Base-by-base conservation (phyloP, 2,888 invertebrate species). In the Campaea margaritaria region DNA sequence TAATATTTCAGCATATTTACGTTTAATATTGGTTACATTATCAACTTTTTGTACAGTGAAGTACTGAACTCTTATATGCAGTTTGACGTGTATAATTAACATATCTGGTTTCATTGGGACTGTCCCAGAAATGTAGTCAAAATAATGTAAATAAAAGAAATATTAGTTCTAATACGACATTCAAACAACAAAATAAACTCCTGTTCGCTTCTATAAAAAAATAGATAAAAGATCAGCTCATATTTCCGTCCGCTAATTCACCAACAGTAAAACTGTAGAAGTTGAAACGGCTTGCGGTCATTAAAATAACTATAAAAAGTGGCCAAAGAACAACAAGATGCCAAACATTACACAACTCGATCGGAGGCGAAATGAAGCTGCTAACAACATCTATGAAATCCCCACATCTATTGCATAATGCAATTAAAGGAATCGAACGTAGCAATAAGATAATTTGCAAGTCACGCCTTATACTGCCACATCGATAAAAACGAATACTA, bases 391-490 rank as follows among this genome's bases (percentile, higher is more conserved):
- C 52, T 59, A 60, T 61, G 58, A 64, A 62, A 67, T 65, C 60
- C 62, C 58, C 50, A 52, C 59, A 59, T 60, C 64, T 57, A 16
- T 71, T 72, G 67, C 68, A 70, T 67, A 71, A 64, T 67, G 72
- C 72, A 73, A 75, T 75, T 78, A 75, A 70, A 74, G 62, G 62
- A 64, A 72, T 70, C 70, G 67, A 75, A 74, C 72, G 28, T 21
- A 45, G 70, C 61, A 53, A 36, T 54, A 51, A 54, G 38, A 48
- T 44, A 45, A 60, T 56, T 48, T 52, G 41, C 38, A 50, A 49
- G 31, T 47, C 42, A 45, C 57, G 62, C 46, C 42, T 57, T 14
- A 34, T 15, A 38, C 51, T 42, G 38, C 34, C 28, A 2, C 42
- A 58, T 21, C 31, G 13, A 39, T 2, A 13, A 11, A 4, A 16